Conservation (phyloP, 2,797 vertebrate genomes). For the Heliangelus exortis region DNA sequence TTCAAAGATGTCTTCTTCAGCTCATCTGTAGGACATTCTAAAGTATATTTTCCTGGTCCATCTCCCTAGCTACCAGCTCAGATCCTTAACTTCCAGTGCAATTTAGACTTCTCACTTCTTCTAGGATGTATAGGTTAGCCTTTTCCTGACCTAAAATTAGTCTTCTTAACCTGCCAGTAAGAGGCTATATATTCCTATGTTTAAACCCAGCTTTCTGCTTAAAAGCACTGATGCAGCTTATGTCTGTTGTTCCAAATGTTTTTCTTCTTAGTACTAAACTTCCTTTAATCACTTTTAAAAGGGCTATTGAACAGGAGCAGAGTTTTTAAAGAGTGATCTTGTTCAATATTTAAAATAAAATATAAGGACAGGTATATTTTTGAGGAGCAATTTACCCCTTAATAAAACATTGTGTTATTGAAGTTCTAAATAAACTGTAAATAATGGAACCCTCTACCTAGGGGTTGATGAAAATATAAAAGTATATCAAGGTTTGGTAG, state of each 20-base stretch:
- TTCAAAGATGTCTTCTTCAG: background rate
- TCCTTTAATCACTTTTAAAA: slow-evolving; percentile 40
- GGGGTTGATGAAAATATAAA: slow-evolving; percentile 34
- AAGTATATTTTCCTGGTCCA: background rate
- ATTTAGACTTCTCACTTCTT: background rate
- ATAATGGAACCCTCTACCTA: slow-evolving; percentile 47
- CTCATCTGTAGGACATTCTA: background rate
- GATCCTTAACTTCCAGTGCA: background rate
- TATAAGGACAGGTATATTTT: slow-evolving; percentile 63
- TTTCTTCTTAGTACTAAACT: background rate
- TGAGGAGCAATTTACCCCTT: slow-evolving; percentile 35
- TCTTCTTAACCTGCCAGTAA: background rate
- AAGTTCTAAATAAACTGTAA: slow-evolving; percentile 62
- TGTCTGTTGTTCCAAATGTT: background rate
- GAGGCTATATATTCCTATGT: background rate
- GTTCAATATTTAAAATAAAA: slow-evolving; percentile 59
- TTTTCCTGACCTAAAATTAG: slow-evolving; percentile 21
- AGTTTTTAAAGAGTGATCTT: slow-evolving; percentile 50
- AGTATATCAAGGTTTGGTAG: slow-evolving; percentile 47
- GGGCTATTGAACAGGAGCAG: background rate
- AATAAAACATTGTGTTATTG: slow-evolving; percentile 50
- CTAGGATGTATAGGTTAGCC: background rate
- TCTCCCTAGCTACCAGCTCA: background rate
- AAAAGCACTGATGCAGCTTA: background rate
- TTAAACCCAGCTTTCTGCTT: slow-evolving; percentile 14